Conservation (phyloP, 2,113 vertebrate species). For the Tachysurus vachellii region DNA sequence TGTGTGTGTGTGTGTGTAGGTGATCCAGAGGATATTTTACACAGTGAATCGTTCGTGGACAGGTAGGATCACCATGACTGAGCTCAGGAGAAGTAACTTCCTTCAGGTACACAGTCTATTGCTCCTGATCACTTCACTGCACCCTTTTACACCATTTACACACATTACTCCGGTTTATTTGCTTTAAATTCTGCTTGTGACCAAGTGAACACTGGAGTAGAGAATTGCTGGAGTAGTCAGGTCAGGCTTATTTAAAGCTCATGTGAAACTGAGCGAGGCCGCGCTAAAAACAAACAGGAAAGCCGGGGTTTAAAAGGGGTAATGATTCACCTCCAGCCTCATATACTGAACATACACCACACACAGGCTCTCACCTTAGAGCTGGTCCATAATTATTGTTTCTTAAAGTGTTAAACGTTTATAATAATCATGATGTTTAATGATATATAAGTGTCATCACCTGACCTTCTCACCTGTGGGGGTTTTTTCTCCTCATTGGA, state of each 20-base stretch:
- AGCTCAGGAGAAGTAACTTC: constrained; percentile 97
- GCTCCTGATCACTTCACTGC: not conserved
- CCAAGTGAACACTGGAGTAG: not conserved
- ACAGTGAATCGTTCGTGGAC: constrained; percentile 98
- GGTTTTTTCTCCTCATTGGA: not conserved
- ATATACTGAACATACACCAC: not conserved
- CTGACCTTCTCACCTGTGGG: not conserved
- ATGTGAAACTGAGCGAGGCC: not conserved
- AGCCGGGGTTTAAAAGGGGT: not conserved
- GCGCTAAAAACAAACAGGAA: not conserved
- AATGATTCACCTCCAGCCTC: not conserved
- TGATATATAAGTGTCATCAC: not conserved
- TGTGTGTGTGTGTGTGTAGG: constrained; percentile 68
- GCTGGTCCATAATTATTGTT: not conserved
- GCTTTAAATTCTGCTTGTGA: not conserved
- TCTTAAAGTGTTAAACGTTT: not conserved
- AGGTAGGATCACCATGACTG: constrained; percentile 90
- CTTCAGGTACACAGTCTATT: constrained; percentile 77
- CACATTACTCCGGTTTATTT: not conserved
- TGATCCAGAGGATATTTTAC: constrained; percentile 98
- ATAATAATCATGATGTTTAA: constrained; percentile 8
- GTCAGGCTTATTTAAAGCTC: constrained; percentile 8
- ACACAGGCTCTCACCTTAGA: not conserved
- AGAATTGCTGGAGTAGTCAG: not conserved
- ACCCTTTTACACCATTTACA: no score